phyloP scores from a whole-genome alignment of 2,113 vertebrate species.

The Dasypus novemcinctus region DNA sequence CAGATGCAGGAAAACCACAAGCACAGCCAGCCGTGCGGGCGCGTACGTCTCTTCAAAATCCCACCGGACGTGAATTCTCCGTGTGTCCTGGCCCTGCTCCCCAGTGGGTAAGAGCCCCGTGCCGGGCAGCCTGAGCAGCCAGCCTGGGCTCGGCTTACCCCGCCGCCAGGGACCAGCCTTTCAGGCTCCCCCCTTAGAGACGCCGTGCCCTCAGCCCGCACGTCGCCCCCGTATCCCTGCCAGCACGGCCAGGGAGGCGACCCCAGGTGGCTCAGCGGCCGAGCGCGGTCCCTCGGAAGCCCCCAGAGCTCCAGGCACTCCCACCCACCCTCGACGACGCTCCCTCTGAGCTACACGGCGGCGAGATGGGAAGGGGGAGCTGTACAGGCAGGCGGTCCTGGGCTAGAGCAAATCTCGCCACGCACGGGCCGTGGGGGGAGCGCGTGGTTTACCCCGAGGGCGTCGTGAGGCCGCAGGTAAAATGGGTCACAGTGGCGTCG shows the following conservation, averaged over 20 bases:
- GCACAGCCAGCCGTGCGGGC: not conserved
- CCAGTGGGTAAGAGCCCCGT: not conserved
- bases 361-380: no score
- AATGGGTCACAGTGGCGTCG: no score
- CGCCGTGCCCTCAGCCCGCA: not conserved
- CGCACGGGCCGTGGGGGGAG: no score
- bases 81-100: not conserved
- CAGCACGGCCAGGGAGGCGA: not conserved
- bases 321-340: no score
- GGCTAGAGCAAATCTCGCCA: no score
- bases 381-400: no score
- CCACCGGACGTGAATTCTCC: not conserved
- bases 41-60: not conserved
- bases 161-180: not conserved
- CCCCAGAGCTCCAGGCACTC: no score
- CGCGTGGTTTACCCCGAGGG: no score
- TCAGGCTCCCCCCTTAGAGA: not conserved
- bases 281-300: not conserved
- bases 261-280: not conserved
- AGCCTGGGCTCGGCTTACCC: not conserved
- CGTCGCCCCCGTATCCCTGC: not conserved
- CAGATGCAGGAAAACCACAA: not conserved
- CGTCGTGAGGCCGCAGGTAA: no score
- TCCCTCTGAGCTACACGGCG: no score
- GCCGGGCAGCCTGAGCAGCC: not conserved